phyloP scores from a whole-genome alignment of 2,113 vertebrate genomes.

The Strix aluco region DNA sequence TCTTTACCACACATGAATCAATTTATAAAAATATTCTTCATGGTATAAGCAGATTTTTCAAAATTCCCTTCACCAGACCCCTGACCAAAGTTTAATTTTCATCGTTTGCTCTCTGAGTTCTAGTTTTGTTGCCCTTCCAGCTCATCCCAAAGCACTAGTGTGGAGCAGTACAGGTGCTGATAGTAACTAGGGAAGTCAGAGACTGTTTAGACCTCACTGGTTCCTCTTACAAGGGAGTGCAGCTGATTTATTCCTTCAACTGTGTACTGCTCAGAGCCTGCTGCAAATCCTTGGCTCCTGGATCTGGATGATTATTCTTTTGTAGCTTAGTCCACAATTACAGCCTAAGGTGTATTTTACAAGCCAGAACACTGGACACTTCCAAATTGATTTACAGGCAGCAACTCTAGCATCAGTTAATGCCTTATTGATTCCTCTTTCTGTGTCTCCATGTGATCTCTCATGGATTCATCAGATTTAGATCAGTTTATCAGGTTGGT shows the following conservation, averaged over 20 bases:
- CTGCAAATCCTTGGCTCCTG: background rate
- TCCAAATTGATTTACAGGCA: background rate
- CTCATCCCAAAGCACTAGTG: accelerated
- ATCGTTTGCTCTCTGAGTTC: background rate
- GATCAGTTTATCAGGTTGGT: background rate
- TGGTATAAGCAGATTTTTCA: background rate
- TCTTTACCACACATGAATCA: background rate
- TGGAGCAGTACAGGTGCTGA: background rate
- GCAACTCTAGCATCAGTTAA: background rate
- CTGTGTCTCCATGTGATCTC: background rate
- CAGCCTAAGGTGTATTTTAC: background rate
- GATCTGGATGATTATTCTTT: background rate
- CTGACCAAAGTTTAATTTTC: background rate
- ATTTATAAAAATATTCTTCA: background rate
- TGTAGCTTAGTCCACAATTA: background rate
- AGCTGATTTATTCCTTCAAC: background rate
- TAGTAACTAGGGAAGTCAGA: background rate
- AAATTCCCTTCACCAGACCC: background rate
- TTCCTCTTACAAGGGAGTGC: background rate
- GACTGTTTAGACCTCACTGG: background rate
- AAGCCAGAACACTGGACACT: background rate
- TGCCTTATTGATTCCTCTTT: background rate
- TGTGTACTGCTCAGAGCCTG: background rate
- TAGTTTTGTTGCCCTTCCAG: background rate
- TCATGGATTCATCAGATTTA: background rate